Conservation (phyloP, 2,113 vertebrate species). For the Panthera leo region DNA sequence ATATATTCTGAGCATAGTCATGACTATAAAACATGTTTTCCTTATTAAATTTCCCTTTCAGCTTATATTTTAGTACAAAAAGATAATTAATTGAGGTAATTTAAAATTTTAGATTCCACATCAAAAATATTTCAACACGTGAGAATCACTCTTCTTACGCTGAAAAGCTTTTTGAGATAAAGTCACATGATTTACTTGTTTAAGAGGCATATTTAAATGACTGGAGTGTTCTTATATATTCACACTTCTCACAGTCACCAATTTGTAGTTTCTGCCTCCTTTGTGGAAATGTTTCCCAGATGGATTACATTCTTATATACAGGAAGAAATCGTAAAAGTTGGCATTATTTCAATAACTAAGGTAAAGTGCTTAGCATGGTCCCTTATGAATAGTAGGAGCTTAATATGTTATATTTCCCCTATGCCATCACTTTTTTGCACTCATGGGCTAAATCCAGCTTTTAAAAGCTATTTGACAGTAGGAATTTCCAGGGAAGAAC, state of each 20-base stretch:
- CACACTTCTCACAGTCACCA: not conserved
- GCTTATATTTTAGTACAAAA: constrained; percentile 20
- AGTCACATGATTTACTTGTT: not conserved
- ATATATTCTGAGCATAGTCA: not conserved
- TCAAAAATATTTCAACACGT: not conserved
- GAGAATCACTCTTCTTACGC: not conserved
- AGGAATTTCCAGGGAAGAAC: not conserved
- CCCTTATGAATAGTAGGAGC: not conserved
- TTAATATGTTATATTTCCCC: not conserved
- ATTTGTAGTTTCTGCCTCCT: not conserved
- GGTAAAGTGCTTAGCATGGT: not conserved
- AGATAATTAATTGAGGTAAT: not conserved
- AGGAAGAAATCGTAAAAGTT: not conserved
- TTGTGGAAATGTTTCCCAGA: not conserved
- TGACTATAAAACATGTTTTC: not conserved
- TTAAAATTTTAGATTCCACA: not conserved
- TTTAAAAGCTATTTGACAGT: not conserved
- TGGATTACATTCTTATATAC: not conserved
- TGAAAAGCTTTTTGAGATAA: not conserved
- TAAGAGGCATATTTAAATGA: constrained; percentile 7
- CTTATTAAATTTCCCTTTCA: not conserved
- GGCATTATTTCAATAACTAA: not conserved
- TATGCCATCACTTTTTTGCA: not conserved
- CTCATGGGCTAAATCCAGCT: not conserved
- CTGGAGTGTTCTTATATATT: not conserved